phyloP scores from a whole-genome alignment of 2,888 invertebrate species.

The Leptothorax acervorum region DNA sequence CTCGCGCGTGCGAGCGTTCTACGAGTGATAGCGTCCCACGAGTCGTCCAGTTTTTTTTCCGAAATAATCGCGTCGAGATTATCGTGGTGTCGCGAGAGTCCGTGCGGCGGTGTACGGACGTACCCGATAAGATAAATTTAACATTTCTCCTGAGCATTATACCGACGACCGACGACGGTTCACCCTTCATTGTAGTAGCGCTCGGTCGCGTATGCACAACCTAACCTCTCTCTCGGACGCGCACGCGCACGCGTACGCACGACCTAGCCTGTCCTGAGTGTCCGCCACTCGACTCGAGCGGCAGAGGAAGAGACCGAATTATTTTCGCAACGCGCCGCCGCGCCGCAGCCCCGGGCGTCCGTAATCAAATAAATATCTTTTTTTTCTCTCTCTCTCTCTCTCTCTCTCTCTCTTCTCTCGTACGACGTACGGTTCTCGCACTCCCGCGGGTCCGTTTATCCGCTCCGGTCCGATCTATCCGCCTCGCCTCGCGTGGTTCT shows the following conservation, averaged over 20 bases:
- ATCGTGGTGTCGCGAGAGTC: neutral
- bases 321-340: constrained; percentile 28
- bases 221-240: constrained; percentile 8
- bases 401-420: neutral
- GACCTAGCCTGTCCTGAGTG: neutral
- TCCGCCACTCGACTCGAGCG: neutral
- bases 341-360: neutral
- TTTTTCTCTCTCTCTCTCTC: neutral
- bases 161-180: neutral
- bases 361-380: neutral
- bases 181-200: neutral
- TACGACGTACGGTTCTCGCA: neutral
- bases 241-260: neutral
- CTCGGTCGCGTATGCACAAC: neutral
- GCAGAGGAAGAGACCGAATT: constrained; percentile 12
- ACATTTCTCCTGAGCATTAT: constrained; percentile 27
- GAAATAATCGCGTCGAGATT: constrained; percentile 3
- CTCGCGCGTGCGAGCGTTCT: neutral
- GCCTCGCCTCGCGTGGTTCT: neutral
- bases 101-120: neutral
- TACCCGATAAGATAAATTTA: constrained; percentile 31
- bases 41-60: neutral
- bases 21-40: neutral
- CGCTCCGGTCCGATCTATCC: neutral
- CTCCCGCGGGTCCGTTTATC: neutral